These are phyloP conservation scores for Mellilla xanthometata DNA, from an alignment of 2,888 invertebrate genomes.

Conservation along the genomic window DNA sequence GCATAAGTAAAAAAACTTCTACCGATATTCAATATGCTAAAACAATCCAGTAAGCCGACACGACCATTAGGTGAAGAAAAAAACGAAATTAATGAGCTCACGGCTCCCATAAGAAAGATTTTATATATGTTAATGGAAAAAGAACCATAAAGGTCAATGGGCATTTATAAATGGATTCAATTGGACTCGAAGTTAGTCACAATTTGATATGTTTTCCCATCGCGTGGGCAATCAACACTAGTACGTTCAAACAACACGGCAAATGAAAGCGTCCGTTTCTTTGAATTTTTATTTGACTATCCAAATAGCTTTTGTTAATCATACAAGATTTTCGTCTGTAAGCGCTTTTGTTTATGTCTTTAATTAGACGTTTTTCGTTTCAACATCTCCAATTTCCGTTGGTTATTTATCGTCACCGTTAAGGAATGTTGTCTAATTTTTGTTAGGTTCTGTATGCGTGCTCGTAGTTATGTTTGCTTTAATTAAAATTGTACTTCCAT, in stretches of 20 bases:
- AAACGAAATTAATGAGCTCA: slow-evolving; percentile 51
- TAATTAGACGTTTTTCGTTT: slow-evolving; percentile 47
- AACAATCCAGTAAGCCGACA: slow-evolving; percentile 43
- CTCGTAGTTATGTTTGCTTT: slow-evolving; percentile 51
- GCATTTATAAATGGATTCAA: slow-evolving; percentile 50
- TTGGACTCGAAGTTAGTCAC: slow-evolving; percentile 42
- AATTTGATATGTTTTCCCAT: slow-evolving; percentile 43
- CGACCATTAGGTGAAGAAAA: slow-evolving; percentile 33
- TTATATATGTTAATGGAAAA: slow-evolving; percentile 54
- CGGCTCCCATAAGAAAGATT: slow-evolving; percentile 48
- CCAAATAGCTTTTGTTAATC: slow-evolving; percentile 46
- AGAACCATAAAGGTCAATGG: slow-evolving; percentile 50
- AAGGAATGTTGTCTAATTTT: slow-evolving; percentile 46
- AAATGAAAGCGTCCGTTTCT: slow-evolving; percentile 46
- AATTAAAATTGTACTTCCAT: slow-evolving; percentile 57
- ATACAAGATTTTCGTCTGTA: slow-evolving; percentile 39
- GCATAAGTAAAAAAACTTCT: no score
- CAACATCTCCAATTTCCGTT: slow-evolving; percentile 43
- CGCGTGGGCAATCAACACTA: slow-evolving; percentile 41
- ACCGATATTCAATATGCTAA: no score
- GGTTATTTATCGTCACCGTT: slow-evolving; percentile 34
- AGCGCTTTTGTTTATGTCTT: slow-evolving; percentile 43
- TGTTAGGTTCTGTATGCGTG: slow-evolving; percentile 38
- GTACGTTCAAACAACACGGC: slow-evolving; percentile 37
- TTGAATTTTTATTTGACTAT: slow-evolving; percentile 43